These are phyloP conservation scores for Nasalis larvatus DNA, from an alignment of 2,113 vertebrate species.

Conservation along the genomic window DNA sequence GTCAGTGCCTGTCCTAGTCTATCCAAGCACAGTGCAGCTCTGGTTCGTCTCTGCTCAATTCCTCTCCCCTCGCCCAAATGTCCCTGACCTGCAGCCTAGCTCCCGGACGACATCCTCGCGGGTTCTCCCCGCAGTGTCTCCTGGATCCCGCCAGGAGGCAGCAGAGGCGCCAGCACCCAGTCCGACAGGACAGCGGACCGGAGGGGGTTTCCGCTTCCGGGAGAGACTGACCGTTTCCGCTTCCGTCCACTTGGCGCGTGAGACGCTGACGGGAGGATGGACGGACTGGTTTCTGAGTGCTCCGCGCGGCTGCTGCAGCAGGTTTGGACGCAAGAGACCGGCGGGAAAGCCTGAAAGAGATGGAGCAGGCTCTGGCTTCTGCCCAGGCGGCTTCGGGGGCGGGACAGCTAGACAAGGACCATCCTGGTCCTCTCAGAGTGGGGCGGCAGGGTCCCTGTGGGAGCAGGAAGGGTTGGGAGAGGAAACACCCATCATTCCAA, in stretches of 20 bases:
- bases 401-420: background rate
- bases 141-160: slow-evolving; percentile 51
- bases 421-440: rapidly evolving
- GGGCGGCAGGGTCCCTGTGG: background rate
- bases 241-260: slow-evolving; percentile 51
- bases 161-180: background rate
- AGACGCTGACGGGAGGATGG: slow-evolving; percentile 82
- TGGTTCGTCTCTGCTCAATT: no score
- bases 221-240: background rate
- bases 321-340: slow-evolving; percentile 78
- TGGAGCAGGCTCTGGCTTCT: background rate
- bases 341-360: background rate
- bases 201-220: slow-evolving; percentile 36
- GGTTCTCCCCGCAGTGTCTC: background rate
- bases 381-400: rapidly evolving
- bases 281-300: slow-evolving; percentile 81
- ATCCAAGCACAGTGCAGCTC: background rate
- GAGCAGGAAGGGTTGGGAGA: background rate
- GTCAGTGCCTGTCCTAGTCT: background rate
- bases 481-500: background rate
- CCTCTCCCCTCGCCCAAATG: rapidly evolving
- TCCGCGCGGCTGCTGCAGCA: slow-evolving; percentile 87
- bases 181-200: rapidly evolving
- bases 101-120: rapidly evolving
- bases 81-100: rapidly evolving